These are phyloP conservation scores for Hippoglossus stenolepis DNA, from an alignment of 2,113 vertebrate species.

Conservation along the genomic window DNA sequence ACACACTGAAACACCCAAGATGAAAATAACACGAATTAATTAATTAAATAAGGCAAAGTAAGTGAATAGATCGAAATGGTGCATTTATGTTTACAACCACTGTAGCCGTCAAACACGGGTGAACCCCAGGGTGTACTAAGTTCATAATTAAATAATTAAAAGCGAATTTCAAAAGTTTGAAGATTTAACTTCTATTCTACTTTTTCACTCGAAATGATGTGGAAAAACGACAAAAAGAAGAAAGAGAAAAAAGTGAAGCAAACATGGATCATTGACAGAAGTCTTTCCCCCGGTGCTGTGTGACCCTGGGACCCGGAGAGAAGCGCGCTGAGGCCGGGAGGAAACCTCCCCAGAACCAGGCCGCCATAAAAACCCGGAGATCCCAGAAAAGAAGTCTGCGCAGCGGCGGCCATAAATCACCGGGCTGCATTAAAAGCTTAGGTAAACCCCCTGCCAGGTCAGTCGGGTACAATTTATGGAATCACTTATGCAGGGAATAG, in stretches of 20 bases:
- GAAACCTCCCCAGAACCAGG: slow-evolving; percentile 8
- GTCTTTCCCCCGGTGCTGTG: slow-evolving; percentile 23
- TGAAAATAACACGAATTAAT: too few species aligned
- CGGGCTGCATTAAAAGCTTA: slow-evolving; percentile 66
- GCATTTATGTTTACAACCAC: neutral
- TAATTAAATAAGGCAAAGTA: neutral
- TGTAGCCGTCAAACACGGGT: neutral
- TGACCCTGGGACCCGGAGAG: slow-evolving; percentile 50
- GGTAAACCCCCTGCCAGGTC: slow-evolving; percentile 64
- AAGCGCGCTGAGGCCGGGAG: slow-evolving; percentile 13
- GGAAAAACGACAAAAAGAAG: neutral
- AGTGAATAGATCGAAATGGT: neutral
- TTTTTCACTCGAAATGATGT: neutral
- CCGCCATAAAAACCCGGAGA: slow-evolving; percentile 45
- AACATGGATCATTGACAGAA: slow-evolving; percentile 36
- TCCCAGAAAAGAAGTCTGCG: slow-evolving; percentile 42
- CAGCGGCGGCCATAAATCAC: slow-evolving; percentile 68
- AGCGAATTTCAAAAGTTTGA: slow-evolving; percentile 5
- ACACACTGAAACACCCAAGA: too few species aligned
- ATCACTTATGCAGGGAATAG: slow-evolving; percentile 68
- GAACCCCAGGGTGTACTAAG: neutral
- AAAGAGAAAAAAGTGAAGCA: neutral
- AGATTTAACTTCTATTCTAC: neutral
- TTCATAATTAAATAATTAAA: slow-evolving; percentile 32
- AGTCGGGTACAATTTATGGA: slow-evolving; percentile 67